A percentile compares a stretch with the other conserved stretches of the same genome.
phyloP scores from a whole-genome alignment of 2,113 vertebrate species.

The Rhabdornis inornatus region DNA sequence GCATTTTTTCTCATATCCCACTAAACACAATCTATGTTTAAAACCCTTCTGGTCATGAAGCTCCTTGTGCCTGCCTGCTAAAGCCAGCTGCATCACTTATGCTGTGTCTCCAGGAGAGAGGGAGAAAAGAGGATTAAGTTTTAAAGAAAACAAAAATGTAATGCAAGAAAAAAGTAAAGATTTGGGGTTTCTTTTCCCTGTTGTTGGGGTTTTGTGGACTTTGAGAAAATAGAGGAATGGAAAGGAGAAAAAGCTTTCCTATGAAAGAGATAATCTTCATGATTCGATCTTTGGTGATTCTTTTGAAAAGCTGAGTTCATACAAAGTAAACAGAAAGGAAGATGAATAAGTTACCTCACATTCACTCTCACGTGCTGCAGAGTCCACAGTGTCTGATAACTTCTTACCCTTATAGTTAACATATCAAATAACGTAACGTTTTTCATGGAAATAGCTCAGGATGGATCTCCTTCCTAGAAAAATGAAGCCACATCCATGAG shows the following conservation, averaged over 20 bases:
- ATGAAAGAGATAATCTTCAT: neutral
- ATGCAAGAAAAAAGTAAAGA: neutral
- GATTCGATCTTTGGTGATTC: neutral
- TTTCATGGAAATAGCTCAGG: neutral
- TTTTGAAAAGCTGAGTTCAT: neutral
- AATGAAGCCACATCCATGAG: accelerated
- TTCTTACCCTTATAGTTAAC: neutral
- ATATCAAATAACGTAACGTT: neutral
- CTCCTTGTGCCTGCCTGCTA: neutral
- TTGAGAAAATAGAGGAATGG: neutral
- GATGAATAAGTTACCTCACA: neutral
- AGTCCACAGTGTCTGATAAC: neutral
- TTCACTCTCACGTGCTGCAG: neutral
- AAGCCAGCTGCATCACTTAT: neutral
- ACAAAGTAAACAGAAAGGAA: neutral
- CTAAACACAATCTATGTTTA: neutral
- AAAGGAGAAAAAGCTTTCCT: neutral
- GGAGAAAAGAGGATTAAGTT: neutral
- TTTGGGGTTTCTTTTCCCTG: accelerated
- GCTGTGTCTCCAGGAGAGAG: neutral
- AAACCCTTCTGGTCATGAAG: neutral
- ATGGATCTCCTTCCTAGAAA: neutral
- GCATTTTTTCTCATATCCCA: neutral
- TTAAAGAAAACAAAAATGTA: neutral
- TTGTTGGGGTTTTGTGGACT: neutral